Base-by-base conservation (phyloP, 2,797 vertebrate genomes). In the Periophthalmus magnuspinnatus region DNA sequence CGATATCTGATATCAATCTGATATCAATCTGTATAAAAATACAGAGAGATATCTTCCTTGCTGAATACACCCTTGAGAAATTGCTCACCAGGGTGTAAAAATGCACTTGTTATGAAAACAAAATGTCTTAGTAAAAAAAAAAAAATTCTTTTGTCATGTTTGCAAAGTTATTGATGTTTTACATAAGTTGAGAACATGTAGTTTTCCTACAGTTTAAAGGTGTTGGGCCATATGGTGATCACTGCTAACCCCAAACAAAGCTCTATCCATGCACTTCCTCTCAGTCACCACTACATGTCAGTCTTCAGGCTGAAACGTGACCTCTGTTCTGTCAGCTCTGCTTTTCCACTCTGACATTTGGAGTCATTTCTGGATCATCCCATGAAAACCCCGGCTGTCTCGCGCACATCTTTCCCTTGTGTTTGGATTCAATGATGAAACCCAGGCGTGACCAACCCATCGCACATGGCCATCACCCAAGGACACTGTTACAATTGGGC, bases 201-300 rank as follows among this genome's bases (percentile, higher is more conserved):
- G 61, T 70, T 78, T 73, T 67, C 3, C 19, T 59, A 72, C 32
- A 67, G 67, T 58, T 75, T 71, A 1, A 22, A 14, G 80, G 67
- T 65, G 52, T 22, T 55, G 50, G 17, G 67, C 57, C 32, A 0
- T 47, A 62, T 67, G 65, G 41, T 55, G 76, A 80, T 69, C 45
- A 63, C 34, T 75, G 47, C 69, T 77, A 58, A 84, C 56, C 21
- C 61, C 59, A 34, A 57, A 80, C 57, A 74, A 80, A 74, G 69
- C 32, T 22, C 48, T 14, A 16, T 52, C n/a, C 38, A 67, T 84
- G 87, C 66, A 85, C 81, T 88, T 87, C 75, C 81, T 72, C 11
- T 0, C 6, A 77, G 22, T 84, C 75, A 75, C 89, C 90, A 91
- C 91, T 81, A 81, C 61, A 87, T 75, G 89, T 86, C 88, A 85